A percentile compares a stretch with the other conserved stretches of the same genome.
Conservation (phyloP, 1,140 invertebrate species). For the Polyergus mexicanus region DNA sequence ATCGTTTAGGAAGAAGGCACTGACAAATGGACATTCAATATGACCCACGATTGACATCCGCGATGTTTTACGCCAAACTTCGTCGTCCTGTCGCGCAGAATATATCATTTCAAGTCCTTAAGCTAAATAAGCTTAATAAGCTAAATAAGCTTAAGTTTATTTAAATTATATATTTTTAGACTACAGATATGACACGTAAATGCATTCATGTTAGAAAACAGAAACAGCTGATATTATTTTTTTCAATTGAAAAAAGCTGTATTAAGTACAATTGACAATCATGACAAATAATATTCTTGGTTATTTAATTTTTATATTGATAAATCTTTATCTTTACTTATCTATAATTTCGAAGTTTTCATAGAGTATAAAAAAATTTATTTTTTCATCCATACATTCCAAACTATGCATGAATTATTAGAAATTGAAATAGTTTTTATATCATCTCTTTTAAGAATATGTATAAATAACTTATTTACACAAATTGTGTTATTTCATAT, state of each 20-base stretch:
- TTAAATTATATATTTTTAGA: slow-evolving; percentile 40
- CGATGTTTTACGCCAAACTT: slow-evolving; percentile 46
- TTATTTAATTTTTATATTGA: slow-evolving; percentile 5
- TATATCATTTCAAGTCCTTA: slow-evolving; percentile 49
- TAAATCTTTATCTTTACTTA: slow-evolving; percentile 7
- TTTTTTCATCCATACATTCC: background rate
- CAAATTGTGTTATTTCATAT: slow-evolving; percentile 10
- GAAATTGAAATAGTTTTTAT: slow-evolving; percentile 3
- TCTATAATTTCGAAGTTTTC: background rate
- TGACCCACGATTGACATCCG: slow-evolving; percentile 36
- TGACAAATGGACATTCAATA: slow-evolving; percentile 73
- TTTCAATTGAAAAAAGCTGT: background rate
- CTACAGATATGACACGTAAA: slow-evolving; percentile 17
- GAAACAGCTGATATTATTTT: background rate
- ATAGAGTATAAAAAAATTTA: too few relatives aligned
- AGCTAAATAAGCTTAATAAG: slow-evolving; percentile 45
- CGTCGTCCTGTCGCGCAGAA: slow-evolving; percentile 51
- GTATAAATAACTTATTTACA: slow-evolving; percentile 21
- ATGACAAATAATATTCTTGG: slow-evolving; percentile 22
- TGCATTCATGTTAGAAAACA: slow-evolving; percentile 4
- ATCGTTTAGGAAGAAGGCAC: slow-evolving; percentile 86
- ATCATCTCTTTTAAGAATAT: slow-evolving; percentile 16
- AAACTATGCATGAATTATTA: background rate
- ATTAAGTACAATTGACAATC: slow-evolving; percentile 8
- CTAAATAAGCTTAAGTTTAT: slow-evolving; percentile 41